Conservation (phyloP, 2,113 vertebrate species). For the Ellobius talpinus region DNA sequence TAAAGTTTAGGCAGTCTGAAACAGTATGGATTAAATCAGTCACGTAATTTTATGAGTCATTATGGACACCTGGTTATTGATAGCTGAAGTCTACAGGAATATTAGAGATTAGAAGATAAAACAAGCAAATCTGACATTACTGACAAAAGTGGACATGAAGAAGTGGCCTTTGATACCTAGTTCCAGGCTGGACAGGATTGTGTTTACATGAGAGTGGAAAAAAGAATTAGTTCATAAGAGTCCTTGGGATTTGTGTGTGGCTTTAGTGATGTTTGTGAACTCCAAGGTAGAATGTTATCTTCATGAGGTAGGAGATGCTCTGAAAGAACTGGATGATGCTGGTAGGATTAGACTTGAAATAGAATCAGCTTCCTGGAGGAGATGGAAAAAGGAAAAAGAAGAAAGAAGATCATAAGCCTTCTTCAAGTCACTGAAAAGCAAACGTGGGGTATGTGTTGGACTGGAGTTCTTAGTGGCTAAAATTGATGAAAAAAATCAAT, state of each 20-base stretch:
- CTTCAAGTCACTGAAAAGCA: not conserved
- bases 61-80: not conserved
- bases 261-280: not conserved
- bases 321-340: not conserved
- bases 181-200: not conserved
- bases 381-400: not conserved
- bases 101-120: not conserved
- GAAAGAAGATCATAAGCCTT: not conserved
- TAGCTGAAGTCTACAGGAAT: not conserved
- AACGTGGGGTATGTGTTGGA: not conserved
- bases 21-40: not conserved
- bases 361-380: not conserved
- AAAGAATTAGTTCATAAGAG: not conserved
- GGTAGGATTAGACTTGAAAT: not conserved
- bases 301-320: not conserved
- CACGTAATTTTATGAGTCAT: not conserved
- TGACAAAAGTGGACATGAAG: not conserved
- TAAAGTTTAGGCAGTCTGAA: not conserved
- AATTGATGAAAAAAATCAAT: not conserved
- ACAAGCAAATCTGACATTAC: not conserved
- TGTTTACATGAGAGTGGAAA: not conserved
- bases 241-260: not conserved
- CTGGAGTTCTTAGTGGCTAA: not conserved
- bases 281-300: not conserved
- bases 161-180: no score